A percentile compares a stretch with the other conserved stretches of the same genome.
Conservation (phyloP, 23 tunicate species). For the Ciona savignyi region DNA sequence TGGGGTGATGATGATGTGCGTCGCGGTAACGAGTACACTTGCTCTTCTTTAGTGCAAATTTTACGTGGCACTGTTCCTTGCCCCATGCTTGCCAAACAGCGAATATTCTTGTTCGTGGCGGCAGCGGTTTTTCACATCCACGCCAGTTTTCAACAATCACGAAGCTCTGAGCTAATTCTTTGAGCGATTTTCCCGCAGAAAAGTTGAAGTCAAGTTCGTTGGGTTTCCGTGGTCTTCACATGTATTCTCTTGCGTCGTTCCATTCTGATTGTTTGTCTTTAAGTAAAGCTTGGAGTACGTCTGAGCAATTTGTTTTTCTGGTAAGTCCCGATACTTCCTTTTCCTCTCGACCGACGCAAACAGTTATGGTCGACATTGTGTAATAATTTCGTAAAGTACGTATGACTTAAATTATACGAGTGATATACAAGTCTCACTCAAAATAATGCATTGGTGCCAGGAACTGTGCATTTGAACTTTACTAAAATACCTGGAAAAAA, state of each 20-base stretch:
- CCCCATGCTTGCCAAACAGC: slow-evolving; percentile 98
- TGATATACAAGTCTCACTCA: neutral
- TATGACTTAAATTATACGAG: no score
- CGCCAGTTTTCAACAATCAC: slow-evolving; percentile 93
- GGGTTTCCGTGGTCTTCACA: neutral
- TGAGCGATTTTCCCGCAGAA: slow-evolving; percentile 21
- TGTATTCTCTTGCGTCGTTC: neutral
- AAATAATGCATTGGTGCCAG: neutral
- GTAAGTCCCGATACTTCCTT: slow-evolving; percentile 88
- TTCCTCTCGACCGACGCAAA: slow-evolving; percentile 73
- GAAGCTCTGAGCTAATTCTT: slow-evolving; percentile 64
- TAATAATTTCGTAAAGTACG: no score
- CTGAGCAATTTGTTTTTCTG: slow-evolving; percentile 70
- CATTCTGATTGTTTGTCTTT: slow-evolving; percentile 44
- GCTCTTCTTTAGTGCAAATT: slow-evolving; percentile 63
- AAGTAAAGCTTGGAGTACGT: slow-evolving; percentile 70
- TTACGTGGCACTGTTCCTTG: slow-evolving; percentile 89
- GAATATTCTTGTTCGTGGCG: slow-evolving; percentile 75
- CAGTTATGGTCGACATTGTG: slow-evolving; percentile 69
- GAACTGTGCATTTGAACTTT: neutral
- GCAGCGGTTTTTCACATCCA: slow-evolving; percentile 79
- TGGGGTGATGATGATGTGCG: neutral
- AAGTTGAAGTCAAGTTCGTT: slow-evolving; percentile 11
- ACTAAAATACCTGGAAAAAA: neutral
- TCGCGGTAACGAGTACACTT: slow-evolving; percentile 22